These are phyloP conservation scores for Phrixothrix hirtus DNA, from an alignment of 2,888 invertebrate genomes.

Conservation along the genomic window DNA sequence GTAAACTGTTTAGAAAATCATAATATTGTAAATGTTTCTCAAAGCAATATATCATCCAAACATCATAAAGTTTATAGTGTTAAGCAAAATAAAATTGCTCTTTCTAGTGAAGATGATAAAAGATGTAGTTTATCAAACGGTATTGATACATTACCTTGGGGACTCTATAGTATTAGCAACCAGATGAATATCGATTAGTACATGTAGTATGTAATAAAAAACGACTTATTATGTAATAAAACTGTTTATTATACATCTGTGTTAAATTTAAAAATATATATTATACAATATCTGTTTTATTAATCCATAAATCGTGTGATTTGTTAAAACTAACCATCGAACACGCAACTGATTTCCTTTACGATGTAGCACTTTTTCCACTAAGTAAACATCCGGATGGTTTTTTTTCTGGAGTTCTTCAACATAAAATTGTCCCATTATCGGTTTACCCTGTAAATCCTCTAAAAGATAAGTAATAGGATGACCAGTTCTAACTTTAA, in stretches of 20 bases:
- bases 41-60: constrained; percentile 7
- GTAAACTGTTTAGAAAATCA: constrained; percentile 11
- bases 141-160: constrained; percentile 19
- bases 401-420: constrained; percentile 34
- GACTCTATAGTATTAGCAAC: constrained; percentile 3
- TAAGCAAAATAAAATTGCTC: constrained; percentile 15
- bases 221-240: not conserved
- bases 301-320: constrained; percentile 41
- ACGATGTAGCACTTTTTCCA: constrained; percentile 38
- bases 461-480: constrained; percentile 42
- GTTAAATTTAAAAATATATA: not conserved
- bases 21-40: not conserved
- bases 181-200: not conserved
- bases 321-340: constrained; percentile 24
- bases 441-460: constrained; percentile 37
- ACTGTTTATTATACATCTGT: not conserved
- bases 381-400: constrained; percentile 33
- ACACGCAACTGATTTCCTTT: constrained; percentile 35
- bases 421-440: constrained; percentile 38
- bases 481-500: constrained; percentile 38
- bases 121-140: constrained; percentile 8
- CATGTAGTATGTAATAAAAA: not conserved
- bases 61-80: constrained; percentile 19
- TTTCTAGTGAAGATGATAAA: constrained; percentile 22
- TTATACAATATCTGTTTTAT: constrained; percentile 22